phyloP scores from a whole-genome alignment of 2,797 vertebrate species.

The Notolepis coatsorum region DNA sequence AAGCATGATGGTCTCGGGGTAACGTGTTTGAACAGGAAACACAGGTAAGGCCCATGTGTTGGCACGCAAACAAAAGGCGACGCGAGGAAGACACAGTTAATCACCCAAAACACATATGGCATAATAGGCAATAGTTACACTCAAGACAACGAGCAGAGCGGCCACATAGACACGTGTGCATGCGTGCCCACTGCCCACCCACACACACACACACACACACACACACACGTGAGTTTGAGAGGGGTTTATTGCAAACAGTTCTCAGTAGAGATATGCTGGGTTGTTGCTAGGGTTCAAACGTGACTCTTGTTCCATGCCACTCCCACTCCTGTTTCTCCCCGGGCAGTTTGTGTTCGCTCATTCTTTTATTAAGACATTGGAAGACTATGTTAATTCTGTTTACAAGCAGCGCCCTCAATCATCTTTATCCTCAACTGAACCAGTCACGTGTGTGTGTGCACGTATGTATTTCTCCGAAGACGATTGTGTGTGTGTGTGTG shows the following conservation, averaged over 20 bases:
- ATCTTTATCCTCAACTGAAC: conserved; percentile 55
- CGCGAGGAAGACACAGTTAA: conserved; percentile 23
- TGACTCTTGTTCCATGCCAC: conserved; percentile 58
- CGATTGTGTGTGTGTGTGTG: too few species aligned
- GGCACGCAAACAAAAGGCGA: conserved; percentile 37
- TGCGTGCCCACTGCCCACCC: background rate
- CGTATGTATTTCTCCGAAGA: too few species aligned
- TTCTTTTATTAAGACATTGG: conserved; percentile 4
- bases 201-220: too few species aligned
- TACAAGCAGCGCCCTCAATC: conserved; percentile 30
- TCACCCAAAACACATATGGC: conserved; percentile 7
- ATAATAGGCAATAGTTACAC: conserved; percentile 19
- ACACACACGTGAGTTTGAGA: background rate
- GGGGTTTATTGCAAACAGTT: background rate
- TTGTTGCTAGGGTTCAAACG: conserved; percentile 33
- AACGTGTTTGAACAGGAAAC: conserved; percentile 70
- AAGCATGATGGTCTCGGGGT: conserved; percentile 10
- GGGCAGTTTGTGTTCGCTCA: conserved; percentile 61
- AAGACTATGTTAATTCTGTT: background rate
- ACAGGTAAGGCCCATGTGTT: conserved; percentile 53
- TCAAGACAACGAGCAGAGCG: background rate
- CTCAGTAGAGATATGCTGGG: background rate
- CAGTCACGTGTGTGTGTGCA: too few species aligned
- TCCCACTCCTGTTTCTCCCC: conserved; percentile 51
- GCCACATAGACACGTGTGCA: background rate